Base-by-base conservation (phyloP, 2,797 vertebrate species). In the Dromococcyx pavoninus region DNA sequence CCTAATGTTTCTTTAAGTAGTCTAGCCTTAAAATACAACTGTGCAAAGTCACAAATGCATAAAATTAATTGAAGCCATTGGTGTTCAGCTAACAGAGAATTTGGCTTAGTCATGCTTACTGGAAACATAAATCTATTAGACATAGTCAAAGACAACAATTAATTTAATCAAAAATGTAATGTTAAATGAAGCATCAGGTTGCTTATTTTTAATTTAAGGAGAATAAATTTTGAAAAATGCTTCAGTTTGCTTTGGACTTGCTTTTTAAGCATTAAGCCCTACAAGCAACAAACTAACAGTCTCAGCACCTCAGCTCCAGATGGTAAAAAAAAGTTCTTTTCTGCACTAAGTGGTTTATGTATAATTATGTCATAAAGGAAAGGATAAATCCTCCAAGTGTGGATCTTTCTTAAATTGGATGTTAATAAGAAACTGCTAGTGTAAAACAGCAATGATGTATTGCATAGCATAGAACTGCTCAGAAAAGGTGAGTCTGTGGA, bases 351-450 rank as follows among this genome's bases (percentile, higher is more conserved):
- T 69, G 23, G 21, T 92, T 86, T 67, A 27, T 54, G 27, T 91
- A 53, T 82, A 85, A 95, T 88, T 92, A 77, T 51, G 23, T 62
- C 60, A 37, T 77, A 89, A 95, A 87, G 35, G 33, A 93, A 88
- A 83, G 44, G 21, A 33, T 57, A 75, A 89, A 25, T 64, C 86
- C 60, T 87, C 15, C 75, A 91, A 51, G 35, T 32, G 56, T 93
- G 46, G 54, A 25, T 91, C 54, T 51, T 77, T 86, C 83, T 89
- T 76, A 83, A 84, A 89, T 28, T 75, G 43, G 57, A 73, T 67
- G 28, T 72, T 91, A 92, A 75, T 92, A 92, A 82, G 73, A 77
- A 95, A 86, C 22, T 85, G 46, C 35, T 65, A 61, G 72, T 24
- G 54, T 93, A 93, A 96, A 97, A 65, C 43, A 86, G 35, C 43